Percentiles rank a stretch among this genome's conserved stretches.
phyloP scores from a whole-genome alignment of 2,797 vertebrate species.

The Gymnoscopelus braueri region DNA sequence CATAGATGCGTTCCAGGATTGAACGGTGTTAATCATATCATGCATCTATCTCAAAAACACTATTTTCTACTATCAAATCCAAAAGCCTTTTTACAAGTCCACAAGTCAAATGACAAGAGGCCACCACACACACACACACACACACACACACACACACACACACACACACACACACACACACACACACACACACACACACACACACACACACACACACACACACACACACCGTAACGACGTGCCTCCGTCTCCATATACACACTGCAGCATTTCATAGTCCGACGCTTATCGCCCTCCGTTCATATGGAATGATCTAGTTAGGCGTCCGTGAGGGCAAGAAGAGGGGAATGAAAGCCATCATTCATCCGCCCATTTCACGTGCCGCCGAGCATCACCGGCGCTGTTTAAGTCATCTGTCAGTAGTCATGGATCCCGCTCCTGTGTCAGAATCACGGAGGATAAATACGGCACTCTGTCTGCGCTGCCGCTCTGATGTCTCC shows the following conservation, averaged over 20 bases:
- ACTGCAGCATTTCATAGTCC: background rate
- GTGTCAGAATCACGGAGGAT: slow-evolving; percentile 48
- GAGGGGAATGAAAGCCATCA: slow-evolving; percentile 10
- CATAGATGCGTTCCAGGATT: too few species aligned
- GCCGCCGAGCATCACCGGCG: slow-evolving; percentile 22
- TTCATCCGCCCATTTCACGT: slow-evolving; percentile 16
- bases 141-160: too few species aligned
- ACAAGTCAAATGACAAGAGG: too few species aligned
- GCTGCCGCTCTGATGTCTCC: slow-evolving; percentile 56
- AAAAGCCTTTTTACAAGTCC: too few species aligned
- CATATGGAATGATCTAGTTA: slow-evolving; percentile 5
- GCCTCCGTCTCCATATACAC: slow-evolving; percentile 5
- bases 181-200: too few species aligned
- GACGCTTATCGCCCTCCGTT: slow-evolving; percentile 10
- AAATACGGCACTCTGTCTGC: slow-evolving; percentile 49
- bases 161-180: too few species aligned
- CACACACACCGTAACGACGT: background rate
- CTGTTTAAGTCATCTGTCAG: slow-evolving; percentile 55
- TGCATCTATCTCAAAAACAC: too few species aligned
- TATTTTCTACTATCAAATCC: too few species aligned
- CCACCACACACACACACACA: too few species aligned
- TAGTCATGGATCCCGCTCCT: slow-evolving; percentile 46
- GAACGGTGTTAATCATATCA: too few species aligned
- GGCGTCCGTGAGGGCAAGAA: slow-evolving; percentile 5
- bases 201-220: too few species aligned